Evolutionary conservation across 2,113 vertebrate genomes (phyloP).

Genomic region (Rousettus leschenaultii): DNA sequence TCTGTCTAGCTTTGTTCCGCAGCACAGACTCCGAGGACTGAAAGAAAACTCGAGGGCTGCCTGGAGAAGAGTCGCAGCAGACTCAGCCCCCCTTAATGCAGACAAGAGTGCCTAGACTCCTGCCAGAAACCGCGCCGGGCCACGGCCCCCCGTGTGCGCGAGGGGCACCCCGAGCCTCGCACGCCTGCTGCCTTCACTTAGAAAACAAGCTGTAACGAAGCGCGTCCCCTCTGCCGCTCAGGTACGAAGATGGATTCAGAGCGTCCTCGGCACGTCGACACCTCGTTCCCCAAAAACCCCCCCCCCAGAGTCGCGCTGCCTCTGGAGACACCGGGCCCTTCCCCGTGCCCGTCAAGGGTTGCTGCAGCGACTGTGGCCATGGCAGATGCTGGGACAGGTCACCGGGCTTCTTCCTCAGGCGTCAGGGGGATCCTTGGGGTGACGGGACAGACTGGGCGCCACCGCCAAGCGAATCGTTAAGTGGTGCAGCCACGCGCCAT

Average conservation of each 20-base stretch:
- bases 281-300: too few species aligned
- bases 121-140: not conserved
- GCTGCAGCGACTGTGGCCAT: accelerated
- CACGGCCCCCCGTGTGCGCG: accelerated
- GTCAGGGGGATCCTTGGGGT: not conserved
- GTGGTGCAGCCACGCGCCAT: not conserved
- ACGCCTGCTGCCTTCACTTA: not conserved
- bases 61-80: not conserved
- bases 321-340: not conserved
- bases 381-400: not conserved
- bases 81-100: not conserved
- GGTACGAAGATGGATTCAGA: accelerated
- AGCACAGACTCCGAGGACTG: not conserved
- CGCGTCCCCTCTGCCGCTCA: not conserved
- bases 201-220: not conserved
- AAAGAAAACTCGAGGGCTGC: too few species aligned
- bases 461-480: accelerated
- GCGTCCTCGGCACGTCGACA: not conserved
- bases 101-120: not conserved
- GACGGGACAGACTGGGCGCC: not conserved
- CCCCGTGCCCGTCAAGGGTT: accelerated
- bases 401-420: too few species aligned
- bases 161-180: not conserved
- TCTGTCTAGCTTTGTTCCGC: not conserved
- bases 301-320: too few species aligned